A percentile compares a stretch with the other conserved stretches of the same genome.
phyloP scores from a whole-genome alignment of 2,888 invertebrate genomes.

The Ptycholaimellus sp. region DNA sequence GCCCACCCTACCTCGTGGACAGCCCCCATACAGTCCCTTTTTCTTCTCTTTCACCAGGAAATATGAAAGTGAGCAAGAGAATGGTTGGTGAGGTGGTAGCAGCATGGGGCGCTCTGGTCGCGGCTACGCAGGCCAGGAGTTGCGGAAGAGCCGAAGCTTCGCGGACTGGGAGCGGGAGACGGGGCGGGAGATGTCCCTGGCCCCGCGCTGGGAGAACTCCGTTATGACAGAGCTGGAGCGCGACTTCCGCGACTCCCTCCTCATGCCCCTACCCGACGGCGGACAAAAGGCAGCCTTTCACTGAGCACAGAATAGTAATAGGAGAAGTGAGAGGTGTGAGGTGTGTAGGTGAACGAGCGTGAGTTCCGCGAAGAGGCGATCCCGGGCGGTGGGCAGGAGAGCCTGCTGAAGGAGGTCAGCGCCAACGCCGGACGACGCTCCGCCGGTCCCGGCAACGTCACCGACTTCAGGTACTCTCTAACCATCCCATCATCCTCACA shows the following conservation, averaged over 20 bases:
- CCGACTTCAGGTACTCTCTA: constrained; percentile 4
- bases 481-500: neutral
- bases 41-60: neutral
- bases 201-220: constrained; percentile 16
- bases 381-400: constrained; percentile 24
- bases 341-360: constrained; percentile 9
- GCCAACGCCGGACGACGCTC: constrained; percentile 13
- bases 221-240: constrained; percentile 17
- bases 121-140: constrained; percentile 6
- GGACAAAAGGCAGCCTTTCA: no score
- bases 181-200: no score
- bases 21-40: no score
- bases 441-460: constrained; percentile 7
- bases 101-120: neutral
- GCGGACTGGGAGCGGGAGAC: constrained; percentile 26
- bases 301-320: constrained; percentile 6
- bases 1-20: constrained; percentile 19
- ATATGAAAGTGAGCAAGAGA: neutral
- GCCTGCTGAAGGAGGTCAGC: constrained; percentile 13
- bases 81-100: neutral
- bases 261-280: constrained; percentile 19
- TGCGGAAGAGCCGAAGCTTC: constrained; percentile 19
- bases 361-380: constrained; percentile 18
- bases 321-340: constrained; percentile 5
- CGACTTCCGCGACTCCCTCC: constrained; percentile 16